Percentiles rank a stretch among this genome's conserved stretches.
Evolutionary conservation across 2,797 vertebrate genomes (phyloP).

Genomic region (Gymnoscopelus microlampas): DNA sequence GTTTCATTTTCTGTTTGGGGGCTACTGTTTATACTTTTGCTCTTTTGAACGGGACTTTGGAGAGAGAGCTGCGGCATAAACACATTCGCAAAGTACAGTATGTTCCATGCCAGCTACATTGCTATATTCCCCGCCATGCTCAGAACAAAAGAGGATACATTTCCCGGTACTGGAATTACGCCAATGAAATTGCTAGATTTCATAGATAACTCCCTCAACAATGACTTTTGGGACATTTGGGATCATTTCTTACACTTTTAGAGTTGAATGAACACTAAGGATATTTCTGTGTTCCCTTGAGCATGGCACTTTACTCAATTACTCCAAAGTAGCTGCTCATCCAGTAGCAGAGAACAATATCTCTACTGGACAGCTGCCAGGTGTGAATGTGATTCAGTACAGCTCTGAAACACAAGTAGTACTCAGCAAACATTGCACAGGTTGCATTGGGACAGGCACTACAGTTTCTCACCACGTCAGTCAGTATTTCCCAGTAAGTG

Average conservation of each 20-base stretch:
- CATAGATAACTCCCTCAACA: slow-evolving; percentile 39
- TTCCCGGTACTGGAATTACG: slow-evolving; percentile 19
- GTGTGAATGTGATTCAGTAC: too few species aligned
- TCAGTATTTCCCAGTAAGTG: slow-evolving; percentile 38
- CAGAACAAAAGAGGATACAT: slow-evolving; percentile 46
- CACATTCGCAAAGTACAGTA: slow-evolving; percentile 53
- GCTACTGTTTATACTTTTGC: slow-evolving; percentile 55
- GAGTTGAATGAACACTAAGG: too few species aligned
- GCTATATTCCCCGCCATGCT: slow-evolving; percentile 17
- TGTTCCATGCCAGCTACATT: slow-evolving; percentile 35
- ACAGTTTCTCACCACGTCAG: slow-evolving; percentile 31
- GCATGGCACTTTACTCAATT: slow-evolving; percentile 39
- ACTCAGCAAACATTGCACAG: slow-evolving; percentile 15
- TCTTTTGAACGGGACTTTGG: slow-evolving; percentile 54
- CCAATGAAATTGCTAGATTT: slow-evolving; percentile 37
- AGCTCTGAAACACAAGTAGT: too few species aligned
- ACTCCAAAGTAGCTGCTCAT: too few species aligned
- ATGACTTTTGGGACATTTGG: slow-evolving; percentile 18
- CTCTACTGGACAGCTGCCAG: too few species aligned
- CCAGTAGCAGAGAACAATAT: too few species aligned
- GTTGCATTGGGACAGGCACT: slow-evolving; percentile 48
- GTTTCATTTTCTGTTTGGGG: slow-evolving; percentile 43
- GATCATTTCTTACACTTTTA: too few species aligned
- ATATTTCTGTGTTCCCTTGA: slow-evolving; percentile 20
- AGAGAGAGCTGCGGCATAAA: slow-evolving; percentile 64